Base-by-base conservation (phyloP, 2,797 vertebrate genomes). In the Pangasius macronema region DNA sequence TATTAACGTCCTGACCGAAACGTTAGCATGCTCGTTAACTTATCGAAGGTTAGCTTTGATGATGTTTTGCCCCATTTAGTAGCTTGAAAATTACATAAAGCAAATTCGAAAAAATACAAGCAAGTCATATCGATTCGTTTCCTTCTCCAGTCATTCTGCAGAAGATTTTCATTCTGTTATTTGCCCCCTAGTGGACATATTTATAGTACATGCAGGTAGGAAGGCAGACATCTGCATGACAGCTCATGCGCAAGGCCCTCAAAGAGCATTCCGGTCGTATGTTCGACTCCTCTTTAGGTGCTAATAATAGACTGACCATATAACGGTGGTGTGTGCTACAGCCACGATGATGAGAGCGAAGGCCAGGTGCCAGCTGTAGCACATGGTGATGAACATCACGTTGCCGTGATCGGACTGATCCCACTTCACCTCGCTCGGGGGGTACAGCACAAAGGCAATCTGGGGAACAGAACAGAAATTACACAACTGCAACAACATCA, bases 291-390 rank as follows among this genome's bases (percentile, higher is more conserved):
- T 2, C 10, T 6, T 75, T 14, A 75, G 42, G 3, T 11, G 51
- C 53, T 9, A n/a, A 42, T 49, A 1, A 14, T 3, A 14, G 63
- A 10, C n/a, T 75, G 33, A 99, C 99, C 98, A 97, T 92, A 86
- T 96, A 91, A 97, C 89, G 8, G 96, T 92, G 91, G 95, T 94
- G 89, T 97, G 97, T 93, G 96, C 93, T 86, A 94, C 76, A 89
- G 95, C 94, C 84, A 97, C 93, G 39, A 96, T 59, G 83, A 98
- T 88, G 93, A 97, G 91, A 89, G 95, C 92, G 82, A 97, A 94
- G 61, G 96, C 96, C 0, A 97, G 96, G 93, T 99, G 98, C 98
- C 98, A 99, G 90, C 98, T 99, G 92, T 96, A 98, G 90, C 98
- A 98, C 94, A 99, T 96, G 83, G 97, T 97, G 88, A 99, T 87